Percentiles rank a stretch among this genome's conserved stretches.
Conservation (phyloP, 2,888 invertebrate species). For the Synergus japonicus region DNA sequence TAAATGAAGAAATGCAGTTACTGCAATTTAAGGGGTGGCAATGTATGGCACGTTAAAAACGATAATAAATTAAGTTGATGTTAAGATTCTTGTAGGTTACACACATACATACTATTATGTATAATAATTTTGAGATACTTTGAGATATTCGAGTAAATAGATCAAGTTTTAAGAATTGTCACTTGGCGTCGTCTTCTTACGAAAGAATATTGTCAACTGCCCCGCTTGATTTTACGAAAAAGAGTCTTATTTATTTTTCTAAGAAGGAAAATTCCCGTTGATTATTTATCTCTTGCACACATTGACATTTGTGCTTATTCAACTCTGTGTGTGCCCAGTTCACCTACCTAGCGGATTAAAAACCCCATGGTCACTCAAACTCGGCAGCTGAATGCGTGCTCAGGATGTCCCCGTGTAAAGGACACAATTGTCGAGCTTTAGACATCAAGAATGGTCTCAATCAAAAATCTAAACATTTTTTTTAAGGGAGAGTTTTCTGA, state of each 20-base stretch:
- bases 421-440: not conserved
- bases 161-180: no score
- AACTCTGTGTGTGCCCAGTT: not conserved
- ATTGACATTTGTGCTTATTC: not conserved
- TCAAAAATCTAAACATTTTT: no score
- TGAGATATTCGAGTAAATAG: no score
- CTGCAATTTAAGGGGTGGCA: not conserved
- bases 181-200: no score
- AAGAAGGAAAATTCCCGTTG: not conserved
- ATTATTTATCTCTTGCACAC: not conserved
- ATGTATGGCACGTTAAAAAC: no score
- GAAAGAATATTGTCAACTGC: not conserved
- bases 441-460: not conserved
- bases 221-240: not conserved
- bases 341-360: not conserved
- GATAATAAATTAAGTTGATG: no score
- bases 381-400: slow-evolving; percentile 3
- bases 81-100: no score
- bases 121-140: no score
- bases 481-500: no score
- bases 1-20: not conserved
- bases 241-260: not conserved
- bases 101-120: no score
- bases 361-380: not conserved
- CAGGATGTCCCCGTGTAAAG: not conserved